A percentile compares a stretch with the other conserved stretches of the same genome.
phyloP scores from a whole-genome alignment of 2,888 invertebrate genomes.

The Cryptocheilus praepositus region DNA sequence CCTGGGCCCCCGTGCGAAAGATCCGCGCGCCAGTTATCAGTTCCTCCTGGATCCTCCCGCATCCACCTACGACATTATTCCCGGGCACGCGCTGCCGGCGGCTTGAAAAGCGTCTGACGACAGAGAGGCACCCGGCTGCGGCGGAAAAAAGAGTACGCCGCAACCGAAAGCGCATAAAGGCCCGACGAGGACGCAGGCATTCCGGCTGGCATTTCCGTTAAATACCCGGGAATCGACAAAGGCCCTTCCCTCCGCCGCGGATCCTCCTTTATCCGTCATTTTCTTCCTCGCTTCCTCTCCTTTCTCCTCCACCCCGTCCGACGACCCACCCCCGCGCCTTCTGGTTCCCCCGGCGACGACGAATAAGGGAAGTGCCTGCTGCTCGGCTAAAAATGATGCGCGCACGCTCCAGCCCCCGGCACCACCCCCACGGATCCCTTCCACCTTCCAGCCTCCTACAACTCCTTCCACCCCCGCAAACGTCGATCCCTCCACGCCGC shows the following conservation, averaged over 20 bases:
- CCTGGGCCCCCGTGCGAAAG: no score
- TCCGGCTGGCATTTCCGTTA: slow-evolving; percentile 66
- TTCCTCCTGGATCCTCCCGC: background rate
- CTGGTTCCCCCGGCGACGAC: slow-evolving; percentile 57
- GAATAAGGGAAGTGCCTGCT: slow-evolving; percentile 58
- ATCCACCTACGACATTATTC: background rate
- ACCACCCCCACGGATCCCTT: slow-evolving; percentile 36
- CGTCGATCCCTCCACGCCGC: slow-evolving; percentile 15
- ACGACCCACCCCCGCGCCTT: slow-evolving; percentile 30
- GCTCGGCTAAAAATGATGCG: slow-evolving; percentile 58
- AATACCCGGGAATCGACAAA: slow-evolving; percentile 67
- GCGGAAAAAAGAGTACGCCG: slow-evolving; percentile 37
- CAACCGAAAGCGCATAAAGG: slow-evolving; percentile 24
- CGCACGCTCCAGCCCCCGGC: slow-evolving; percentile 56
- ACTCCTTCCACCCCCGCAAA: slow-evolving; percentile 24
- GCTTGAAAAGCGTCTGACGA: slow-evolving; percentile 32
- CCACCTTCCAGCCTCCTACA: slow-evolving; percentile 19
- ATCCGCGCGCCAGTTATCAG: no score
- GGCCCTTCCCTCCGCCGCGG: slow-evolving; percentile 47
- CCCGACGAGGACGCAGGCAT: slow-evolving; percentile 52
- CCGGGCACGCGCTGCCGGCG: background rate
- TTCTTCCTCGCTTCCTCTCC: slow-evolving; percentile 50
- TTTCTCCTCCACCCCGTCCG: background rate
- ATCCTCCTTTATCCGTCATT: slow-evolving; percentile 54
- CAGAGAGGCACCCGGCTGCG: slow-evolving; percentile 19